Evolutionary conservation across 2,888 invertebrate species (phyloP).

Genomic region (Melinaea marsaeus): DNA sequence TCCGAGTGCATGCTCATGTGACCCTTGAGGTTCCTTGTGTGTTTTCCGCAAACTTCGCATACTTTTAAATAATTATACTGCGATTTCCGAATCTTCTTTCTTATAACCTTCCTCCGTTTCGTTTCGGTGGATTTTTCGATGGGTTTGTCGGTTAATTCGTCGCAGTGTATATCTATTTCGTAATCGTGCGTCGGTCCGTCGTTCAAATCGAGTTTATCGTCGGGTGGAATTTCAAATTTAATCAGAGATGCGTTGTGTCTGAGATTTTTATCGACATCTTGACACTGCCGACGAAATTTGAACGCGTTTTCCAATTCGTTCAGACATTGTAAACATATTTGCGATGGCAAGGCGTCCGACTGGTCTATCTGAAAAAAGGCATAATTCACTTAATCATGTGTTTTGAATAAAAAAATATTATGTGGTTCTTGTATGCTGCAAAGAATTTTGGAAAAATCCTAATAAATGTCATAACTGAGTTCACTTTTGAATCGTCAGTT

Average conservation of each 20-base stretch:
- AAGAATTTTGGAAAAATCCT: too few species aligned
- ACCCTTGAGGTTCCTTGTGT: conserved; percentile 59
- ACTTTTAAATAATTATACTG: conserved; percentile 69
- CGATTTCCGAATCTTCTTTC: conserved; percentile 48
- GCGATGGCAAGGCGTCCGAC: conserved; percentile 59
- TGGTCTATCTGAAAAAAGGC: conserved; percentile 54
- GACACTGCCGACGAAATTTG: conserved; percentile 70
- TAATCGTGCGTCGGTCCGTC: conserved; percentile 31
- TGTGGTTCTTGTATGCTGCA: too few species aligned
- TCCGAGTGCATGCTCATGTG: conserved; percentile 67
- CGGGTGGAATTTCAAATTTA: conserved; percentile 49
- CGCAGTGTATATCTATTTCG: conserved; percentile 41
- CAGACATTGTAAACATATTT: conserved; percentile 62
- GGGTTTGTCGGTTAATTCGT: conserved; percentile 32
- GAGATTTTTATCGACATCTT: conserved; percentile 56
- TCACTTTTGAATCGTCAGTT: too few species aligned
- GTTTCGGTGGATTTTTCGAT: conserved; percentile 35
- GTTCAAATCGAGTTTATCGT: conserved; percentile 35
- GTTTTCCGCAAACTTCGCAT: conserved; percentile 70
- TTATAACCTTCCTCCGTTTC: conserved; percentile 36
- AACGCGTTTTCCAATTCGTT: conserved; percentile 65
- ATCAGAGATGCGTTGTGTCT: conserved; percentile 39
- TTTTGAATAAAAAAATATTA: too few species aligned
- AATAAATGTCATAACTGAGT: too few species aligned
- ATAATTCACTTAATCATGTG: too few species aligned